Conservation (phyloP, 2,888 invertebrate species). For the Willowsia nigromaculata region DNA sequence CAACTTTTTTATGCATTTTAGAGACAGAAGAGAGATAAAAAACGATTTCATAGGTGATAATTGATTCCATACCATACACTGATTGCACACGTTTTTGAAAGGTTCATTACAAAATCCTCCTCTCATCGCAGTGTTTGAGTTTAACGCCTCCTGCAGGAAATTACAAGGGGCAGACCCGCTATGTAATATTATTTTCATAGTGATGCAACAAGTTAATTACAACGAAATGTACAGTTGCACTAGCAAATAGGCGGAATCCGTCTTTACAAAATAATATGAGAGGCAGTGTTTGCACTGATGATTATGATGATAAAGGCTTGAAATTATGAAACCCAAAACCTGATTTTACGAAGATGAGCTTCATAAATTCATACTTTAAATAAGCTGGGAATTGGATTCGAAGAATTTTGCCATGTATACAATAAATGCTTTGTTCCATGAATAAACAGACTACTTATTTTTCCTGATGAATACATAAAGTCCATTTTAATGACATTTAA, state of each 20-base stretch:
- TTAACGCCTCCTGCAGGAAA: slow-evolving; percentile 16
- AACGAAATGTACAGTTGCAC: background rate
- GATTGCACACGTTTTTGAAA: slow-evolving; percentile 17
- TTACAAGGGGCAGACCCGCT: slow-evolving; percentile 1
- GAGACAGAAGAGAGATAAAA: background rate
- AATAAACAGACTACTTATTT: background rate
- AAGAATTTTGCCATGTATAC: background rate
- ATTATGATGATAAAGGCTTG: background rate
- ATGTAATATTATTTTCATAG: background rate
- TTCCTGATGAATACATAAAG: background rate
- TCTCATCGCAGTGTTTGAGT: slow-evolving; percentile 19
- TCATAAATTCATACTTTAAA: slow-evolving; percentile 1
- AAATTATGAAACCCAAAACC: background rate
- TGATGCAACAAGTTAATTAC: slow-evolving; percentile 29
- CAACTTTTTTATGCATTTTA: background rate
- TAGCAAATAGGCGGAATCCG: background rate
- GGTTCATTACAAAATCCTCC: slow-evolving; percentile 31
- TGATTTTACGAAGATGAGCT: background rate
- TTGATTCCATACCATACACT: slow-evolving; percentile 7
- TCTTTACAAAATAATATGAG: background rate
- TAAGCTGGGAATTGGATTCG: background rate
- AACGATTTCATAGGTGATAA: slow-evolving; percentile 30
- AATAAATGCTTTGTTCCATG: slow-evolving; percentile 10
- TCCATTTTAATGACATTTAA: background rate
- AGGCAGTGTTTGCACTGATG: background rate